phyloP scores from a whole-genome alignment of 2,888 invertebrate species.

The Morpho achilles region DNA sequence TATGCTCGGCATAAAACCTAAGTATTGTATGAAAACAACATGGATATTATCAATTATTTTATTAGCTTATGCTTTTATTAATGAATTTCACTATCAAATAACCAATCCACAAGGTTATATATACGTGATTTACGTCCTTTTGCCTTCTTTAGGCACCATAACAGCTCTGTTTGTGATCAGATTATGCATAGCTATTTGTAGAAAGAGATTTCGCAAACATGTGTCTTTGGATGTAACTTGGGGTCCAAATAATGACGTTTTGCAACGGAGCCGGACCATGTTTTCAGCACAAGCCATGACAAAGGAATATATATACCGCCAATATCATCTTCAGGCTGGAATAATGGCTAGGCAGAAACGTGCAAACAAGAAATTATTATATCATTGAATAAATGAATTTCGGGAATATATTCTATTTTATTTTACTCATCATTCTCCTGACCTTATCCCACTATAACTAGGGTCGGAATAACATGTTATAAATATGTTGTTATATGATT shows the following conservation, averaged over 20 bases:
- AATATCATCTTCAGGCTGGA: constrained; percentile 66
- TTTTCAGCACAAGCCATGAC: constrained; percentile 73
- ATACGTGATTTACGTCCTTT: constrained; percentile 15
- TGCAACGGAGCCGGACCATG: constrained; percentile 65
- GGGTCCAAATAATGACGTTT: constrained; percentile 55
- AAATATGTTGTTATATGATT: too few species aligned
- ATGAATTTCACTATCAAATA: constrained; percentile 33
- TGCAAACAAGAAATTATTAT: constrained; percentile 41
- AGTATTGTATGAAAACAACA: constrained; percentile 43
- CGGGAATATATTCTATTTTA: not conserved
- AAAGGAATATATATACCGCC: constrained; percentile 71
- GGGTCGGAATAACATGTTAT: too few species aligned
- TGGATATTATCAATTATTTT: constrained; percentile 44
- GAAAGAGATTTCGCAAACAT: constrained; percentile 32
- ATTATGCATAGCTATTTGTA: constrained; percentile 38
- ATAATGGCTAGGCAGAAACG: constrained; percentile 49
- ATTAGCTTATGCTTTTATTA: constrained; percentile 39
- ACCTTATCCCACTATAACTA: too few species aligned
- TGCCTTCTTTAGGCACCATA: constrained; percentile 16
- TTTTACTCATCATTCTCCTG: too few species aligned
- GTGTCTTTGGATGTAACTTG: constrained; percentile 47
- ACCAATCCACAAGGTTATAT: not conserved
- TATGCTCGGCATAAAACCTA: constrained; percentile 63
- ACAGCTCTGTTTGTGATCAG: constrained; percentile 27
- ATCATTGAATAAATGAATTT: constrained; percentile 9